These are phyloP conservation scores for Sepioteuthis lessoniana DNA, from an alignment of 2,888 invertebrate genomes.

Conservation along the genomic window DNA sequence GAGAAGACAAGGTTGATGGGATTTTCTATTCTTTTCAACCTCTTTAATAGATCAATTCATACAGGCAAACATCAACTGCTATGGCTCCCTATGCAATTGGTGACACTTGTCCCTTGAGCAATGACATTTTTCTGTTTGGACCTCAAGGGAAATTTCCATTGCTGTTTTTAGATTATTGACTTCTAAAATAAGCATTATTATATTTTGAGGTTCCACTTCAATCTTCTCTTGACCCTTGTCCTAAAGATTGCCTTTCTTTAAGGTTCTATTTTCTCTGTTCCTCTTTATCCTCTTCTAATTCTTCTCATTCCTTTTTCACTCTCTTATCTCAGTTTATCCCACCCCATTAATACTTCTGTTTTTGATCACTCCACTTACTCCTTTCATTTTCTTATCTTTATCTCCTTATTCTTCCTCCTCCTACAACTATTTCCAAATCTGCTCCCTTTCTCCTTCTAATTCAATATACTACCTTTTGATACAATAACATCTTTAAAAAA, in stretches of 20 bases:
- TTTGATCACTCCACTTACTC: too few species aligned
- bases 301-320: too few species aligned
- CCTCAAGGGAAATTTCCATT: conserved; percentile 11
- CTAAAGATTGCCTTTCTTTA: neutral
- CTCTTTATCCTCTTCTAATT: too few species aligned
- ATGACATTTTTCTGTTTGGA: neutral
- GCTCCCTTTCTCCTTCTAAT: too few species aligned
- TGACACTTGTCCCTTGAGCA: neutral
- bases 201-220: neutral
- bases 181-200: conserved; percentile 5
- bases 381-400: too few species aligned
- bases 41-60: neutral
- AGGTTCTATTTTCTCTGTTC: too few species aligned
- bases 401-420: too few species aligned
- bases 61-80: neutral
- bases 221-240: neutral
- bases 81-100: neutral
- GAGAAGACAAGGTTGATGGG: neutral
- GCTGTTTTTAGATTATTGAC: neutral
- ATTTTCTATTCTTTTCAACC: neutral
- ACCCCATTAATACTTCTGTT: too few species aligned
- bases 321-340: too few species aligned
- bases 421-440: too few species aligned
- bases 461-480: too few species aligned
- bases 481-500: too few species aligned